Percentiles rank a stretch among this genome's conserved stretches.
phyloP scores from a whole-genome alignment of 2,888 invertebrate genomes.

The Trisateles emortualis region DNA sequence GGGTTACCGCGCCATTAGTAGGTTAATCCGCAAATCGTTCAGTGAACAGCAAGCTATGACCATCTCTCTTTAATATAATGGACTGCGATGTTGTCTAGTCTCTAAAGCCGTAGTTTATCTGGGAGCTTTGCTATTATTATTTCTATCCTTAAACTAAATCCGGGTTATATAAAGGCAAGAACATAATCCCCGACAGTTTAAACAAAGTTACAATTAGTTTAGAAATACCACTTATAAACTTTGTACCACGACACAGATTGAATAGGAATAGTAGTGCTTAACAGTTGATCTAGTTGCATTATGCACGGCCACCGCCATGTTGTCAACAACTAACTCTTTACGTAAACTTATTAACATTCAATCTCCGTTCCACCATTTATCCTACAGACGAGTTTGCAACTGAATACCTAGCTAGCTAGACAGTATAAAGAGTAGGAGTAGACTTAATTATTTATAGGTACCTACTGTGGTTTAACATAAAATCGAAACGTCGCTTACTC shows the following conservation, averaged over 20 bases:
- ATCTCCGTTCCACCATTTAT: constrained; percentile 10
- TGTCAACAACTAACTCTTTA: constrained; percentile 6
- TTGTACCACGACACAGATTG: not conserved
- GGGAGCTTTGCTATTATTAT: no score
- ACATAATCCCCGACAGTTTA: not conserved
- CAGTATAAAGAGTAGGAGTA: no score
- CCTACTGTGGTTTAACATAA: no score
- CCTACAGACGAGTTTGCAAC: not conserved
- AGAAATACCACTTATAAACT: not conserved
- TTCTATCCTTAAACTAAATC: no score
- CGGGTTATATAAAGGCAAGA: not conserved
- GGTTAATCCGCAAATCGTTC: no score
- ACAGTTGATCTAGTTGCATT: constrained; percentile 6
- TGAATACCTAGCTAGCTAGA: not conserved
- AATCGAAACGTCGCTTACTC: no score
- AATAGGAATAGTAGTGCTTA: not conserved
- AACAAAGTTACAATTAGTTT: not conserved
- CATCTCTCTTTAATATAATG: no score
- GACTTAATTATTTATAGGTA: no score
- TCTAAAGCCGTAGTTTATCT: no score
- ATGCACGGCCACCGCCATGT: not conserved
- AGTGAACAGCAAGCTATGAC: no score
- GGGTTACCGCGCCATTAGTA: no score
- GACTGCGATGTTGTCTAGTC: no score
- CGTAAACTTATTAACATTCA: constrained; percentile 13